Evolutionary conservation across 2,888 invertebrate species (phyloP).

Genomic region (Rhamphomyia laevipes): DNA sequence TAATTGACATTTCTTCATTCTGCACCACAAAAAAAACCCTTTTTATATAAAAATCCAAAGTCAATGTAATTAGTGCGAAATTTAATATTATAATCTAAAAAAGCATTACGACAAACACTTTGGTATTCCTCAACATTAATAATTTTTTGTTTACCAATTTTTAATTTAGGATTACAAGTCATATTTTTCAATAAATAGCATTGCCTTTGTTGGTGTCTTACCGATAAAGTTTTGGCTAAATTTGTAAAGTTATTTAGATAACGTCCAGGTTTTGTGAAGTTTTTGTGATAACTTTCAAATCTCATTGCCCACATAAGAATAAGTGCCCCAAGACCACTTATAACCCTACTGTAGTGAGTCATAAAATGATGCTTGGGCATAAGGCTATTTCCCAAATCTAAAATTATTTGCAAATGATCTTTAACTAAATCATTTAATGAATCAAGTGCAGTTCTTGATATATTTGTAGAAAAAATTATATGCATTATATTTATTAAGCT

Average conservation of each 20-base stretch:
- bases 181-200: background rate
- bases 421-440: background rate
- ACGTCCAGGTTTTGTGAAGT: no score
- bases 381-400: background rate
- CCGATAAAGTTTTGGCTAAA: background rate
- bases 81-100: no score
- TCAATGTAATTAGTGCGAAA: no score
- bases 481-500: background rate
- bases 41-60: no score
- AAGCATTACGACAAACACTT: no score
- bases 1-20: background rate
- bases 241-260: no score
- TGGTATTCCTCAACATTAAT: no score
- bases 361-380: conserved; percentile 1
- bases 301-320: no score
- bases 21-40: no score
- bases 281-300: no score
- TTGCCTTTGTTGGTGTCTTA: background rate
- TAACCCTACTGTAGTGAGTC: background rate
- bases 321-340: no score
- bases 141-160: background rate
- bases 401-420: background rate
- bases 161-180: background rate
- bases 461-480: background rate
- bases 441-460: no score